Evolutionary conservation across 2,888 invertebrate genomes (phyloP), one percentile per base, ranked within the genome.

Genomic region (Habroteleia sp.): DNA sequence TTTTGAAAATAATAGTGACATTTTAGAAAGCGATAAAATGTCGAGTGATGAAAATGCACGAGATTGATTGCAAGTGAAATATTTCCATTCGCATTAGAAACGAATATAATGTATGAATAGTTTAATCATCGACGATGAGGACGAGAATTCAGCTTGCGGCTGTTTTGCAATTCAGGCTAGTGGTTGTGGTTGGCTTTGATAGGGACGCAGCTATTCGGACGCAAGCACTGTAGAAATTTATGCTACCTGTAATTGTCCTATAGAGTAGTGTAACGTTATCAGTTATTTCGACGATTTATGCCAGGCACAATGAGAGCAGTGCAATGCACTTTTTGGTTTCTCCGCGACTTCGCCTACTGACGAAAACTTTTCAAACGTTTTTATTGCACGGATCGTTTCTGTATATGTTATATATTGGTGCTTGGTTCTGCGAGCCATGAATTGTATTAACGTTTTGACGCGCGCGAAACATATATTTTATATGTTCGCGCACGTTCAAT

Each of bases 131-230:
- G 50, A 11, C 63, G 56, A 66, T 60, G 50, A 62, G 56, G 52
- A 60, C 39, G 56, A 29, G 62, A 68, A 69, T 74, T 52, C 44
- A 41, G 69, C 65, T 54, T 75, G 75, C 60, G 75, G 69, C 75
- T 71, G 65, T 75, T 75, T 69, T 69, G 74, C 68, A 74, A 74
- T 74, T 74, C 69, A 56, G 62, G 63, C 60, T 48, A 52, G 56
- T 60, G 52, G 50, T 74, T 74, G 69, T 52, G 74, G 74, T 65
- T 74, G 74, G 69, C 60, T 75, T 65, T 65, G 74, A 65, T 60
- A 71, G 65, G 42, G 48, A 62, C 58, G 44, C 58, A 44, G 69
- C 58, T 41, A 65, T 65, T 46, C 50, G 52, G 60, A 25, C 17
- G 48, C 54, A 54, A 35, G 46, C 42, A 41, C 48, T 35, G 71